Base-by-base conservation (phyloP, 2,888 invertebrate genomes). In the Limenitis camilla region DNA sequence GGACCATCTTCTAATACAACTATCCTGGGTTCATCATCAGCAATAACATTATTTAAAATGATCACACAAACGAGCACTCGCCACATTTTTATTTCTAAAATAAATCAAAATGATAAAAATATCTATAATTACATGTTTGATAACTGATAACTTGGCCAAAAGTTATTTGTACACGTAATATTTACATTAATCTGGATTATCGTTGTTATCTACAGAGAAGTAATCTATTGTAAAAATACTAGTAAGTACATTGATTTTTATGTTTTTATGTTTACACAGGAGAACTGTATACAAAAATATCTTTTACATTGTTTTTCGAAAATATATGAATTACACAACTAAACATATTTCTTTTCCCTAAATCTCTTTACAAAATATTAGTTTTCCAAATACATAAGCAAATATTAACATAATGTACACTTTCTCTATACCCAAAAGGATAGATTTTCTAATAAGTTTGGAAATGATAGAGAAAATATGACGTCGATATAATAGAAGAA, bases 1-100 rank as follows among this genome's bases (percentile, higher is more conserved):
- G 57, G 61, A 0, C 86, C 86, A 27, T 78, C 71, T 10, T 79
- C 76, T 31, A 84, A 60, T 1, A 66, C 45, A 0, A 86, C 75
- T 3, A 65, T 59, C 48, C 61, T 75, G 8, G 55, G 59, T 9
- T 68, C 68, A 1, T 71, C 64, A 6, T 69, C 63, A n/a, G 52
- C 60, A 11, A 61, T 54, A 46, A 68, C 64, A 59, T 46, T 59
- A 3, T 55, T 49, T 9, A 74, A 10, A 43, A 74, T 63, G 35
- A 52, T 11, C 47, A 52, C 57, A 10, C 76, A 64, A 44, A 74
- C 41, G 28, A 53, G 39, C 9, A 54, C 8, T 31, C 61, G 53
- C 61, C 68, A 72, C 81, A 81, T 82, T 56, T 59, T 65, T 35
- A 29, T 4, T 41, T 36, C 32, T 40, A 50, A 38, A 54, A 43